Base-by-base conservation (phyloP, 2,797 vertebrate species). In the Trachops cirrhosus region DNA sequence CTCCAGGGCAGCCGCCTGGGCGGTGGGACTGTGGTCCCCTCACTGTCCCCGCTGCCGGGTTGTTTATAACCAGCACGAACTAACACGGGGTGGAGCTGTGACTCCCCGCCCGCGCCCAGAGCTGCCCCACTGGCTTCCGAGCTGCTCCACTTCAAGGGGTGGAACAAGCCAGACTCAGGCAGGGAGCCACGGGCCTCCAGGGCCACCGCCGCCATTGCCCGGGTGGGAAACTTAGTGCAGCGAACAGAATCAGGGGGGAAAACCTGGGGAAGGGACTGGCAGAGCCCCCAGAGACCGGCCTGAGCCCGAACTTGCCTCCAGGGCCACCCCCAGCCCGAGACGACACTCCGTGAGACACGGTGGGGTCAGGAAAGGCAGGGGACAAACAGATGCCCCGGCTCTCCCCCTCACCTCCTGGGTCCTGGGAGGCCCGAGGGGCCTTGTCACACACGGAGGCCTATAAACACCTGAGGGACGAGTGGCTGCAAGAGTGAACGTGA, bases 1-100 rank as follows among this genome's bases (percentile, higher is more conserved):
- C 39, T 80, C 73, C 67, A 62, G 82, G 74, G 44, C 48, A 48
- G 64, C 78, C 75, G 34, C 64, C 83, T 4, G 3, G 44, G 54
- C 24, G 11, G 71, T 1, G 0, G 1, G 59, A 19, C 19, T 44
- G 37, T 39, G 37, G 68, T 34, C 78, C 44, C 87, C 29, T 34
- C 52, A n/a, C 57, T 22, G 6, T 78, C 48, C 75, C 7, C 9
- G 32, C 5, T 29, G 46, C 44, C 10, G 12, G 18, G 79, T 62
- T 96, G 82, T 89, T 90, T 70, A 89, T 54, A 90, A 68, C 59
- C 67, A 46, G 37, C 10, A 7, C 9, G 21, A 62, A 85, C 39
- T 89, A 80, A 57, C 75, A 57, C 26, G 1, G 6, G 4, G 14
- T 18, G 11, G 29, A 46, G 89, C 50, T 3, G 37, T 3, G 2